Evolutionary conservation across 2,797 vertebrate species (phyloP), one percentile per base, ranked within the genome.

Genomic region (Spondyliosoma cantharus): DNA sequence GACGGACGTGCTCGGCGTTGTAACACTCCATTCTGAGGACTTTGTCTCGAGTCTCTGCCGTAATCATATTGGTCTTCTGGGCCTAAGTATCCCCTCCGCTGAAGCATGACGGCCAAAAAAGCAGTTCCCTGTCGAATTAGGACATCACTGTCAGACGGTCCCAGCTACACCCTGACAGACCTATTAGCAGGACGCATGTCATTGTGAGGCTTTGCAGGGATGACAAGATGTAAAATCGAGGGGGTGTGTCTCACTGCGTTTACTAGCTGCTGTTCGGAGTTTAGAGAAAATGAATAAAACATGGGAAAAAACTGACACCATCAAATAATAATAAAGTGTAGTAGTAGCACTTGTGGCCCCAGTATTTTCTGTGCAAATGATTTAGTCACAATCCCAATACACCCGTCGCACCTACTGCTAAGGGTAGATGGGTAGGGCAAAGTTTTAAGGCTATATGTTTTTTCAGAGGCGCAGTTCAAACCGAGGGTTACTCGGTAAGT

Each of bases 21-120:
- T 3, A 71, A 71, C n/a, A 11, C 71, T 69, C 64, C 54, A 45
- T 37, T 9, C 32, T 27, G 22, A 86, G 61, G 84, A 83, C 85
- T 84, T 84, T 72, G 87, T 89, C 83, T 87, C 71, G 76, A 67
- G 83, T 76, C 74, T 85, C 76, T 43, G 24, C 81, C 76, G 80
- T 83, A 86, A 93, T 92, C 83, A 85, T 79, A 75, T 76, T 71
- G 84, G 82, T 84, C 88, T 83, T 90, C 79, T 77, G 90, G 90
- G 90, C 64, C 74, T 80, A 85, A 86, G 89, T 86, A 78, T 89
- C 74, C 82, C 84, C 76, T 86, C 87, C 78, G 86, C 86, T 90
- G 91, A 87, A 88, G 90, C 91, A 86, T 88, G 86, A 78, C 83
- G 65, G 78, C 86, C 78, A 78, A 89, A 90, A 87, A 87, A 89